Percentiles rank a stretch among this genome's conserved stretches.
phyloP scores from a whole-genome alignment of 2,113 vertebrate species.

The Syrrhaptes paradoxus region DNA sequence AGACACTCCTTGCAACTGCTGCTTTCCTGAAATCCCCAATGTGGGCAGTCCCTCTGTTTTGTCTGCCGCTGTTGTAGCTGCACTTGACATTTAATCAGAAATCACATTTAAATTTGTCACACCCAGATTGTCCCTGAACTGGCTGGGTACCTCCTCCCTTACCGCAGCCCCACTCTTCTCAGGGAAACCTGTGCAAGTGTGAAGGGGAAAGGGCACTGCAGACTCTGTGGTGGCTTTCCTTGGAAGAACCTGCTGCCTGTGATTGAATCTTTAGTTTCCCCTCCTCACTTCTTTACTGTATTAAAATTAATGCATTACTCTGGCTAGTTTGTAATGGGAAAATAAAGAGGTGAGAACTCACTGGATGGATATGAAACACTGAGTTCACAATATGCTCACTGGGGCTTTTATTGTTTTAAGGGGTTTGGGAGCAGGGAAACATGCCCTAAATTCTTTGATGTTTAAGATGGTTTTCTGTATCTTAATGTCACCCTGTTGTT shows the following conservation, averaged over 20 bases:
- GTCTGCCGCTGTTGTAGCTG: neutral
- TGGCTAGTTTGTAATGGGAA: neutral
- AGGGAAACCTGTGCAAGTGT: fast-evolving
- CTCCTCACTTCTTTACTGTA: neutral
- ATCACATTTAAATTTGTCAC: neutral
- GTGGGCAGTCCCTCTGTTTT: neutral
- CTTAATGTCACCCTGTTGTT: neutral
- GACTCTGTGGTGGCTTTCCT: neutral
- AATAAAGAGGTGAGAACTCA: neutral
- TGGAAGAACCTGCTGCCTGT: neutral
- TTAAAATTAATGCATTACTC: neutral
- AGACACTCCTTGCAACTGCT: neutral
- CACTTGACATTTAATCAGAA: neutral
- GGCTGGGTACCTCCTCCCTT: neutral
- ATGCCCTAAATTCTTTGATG: neutral
- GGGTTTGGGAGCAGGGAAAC: neutral
- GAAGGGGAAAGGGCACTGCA: too few relatives aligned
- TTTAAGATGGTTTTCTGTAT: neutral
- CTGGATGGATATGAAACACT: neutral
- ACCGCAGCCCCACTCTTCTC: neutral
- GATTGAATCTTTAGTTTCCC: neutral
- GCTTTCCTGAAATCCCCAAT: neutral
- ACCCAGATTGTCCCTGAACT: neutral
- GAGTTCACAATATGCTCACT: neutral
- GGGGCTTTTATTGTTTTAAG: neutral